phyloP scores from a whole-genome alignment of 2,888 invertebrate species.

The Lycophotia porphyrea region DNA sequence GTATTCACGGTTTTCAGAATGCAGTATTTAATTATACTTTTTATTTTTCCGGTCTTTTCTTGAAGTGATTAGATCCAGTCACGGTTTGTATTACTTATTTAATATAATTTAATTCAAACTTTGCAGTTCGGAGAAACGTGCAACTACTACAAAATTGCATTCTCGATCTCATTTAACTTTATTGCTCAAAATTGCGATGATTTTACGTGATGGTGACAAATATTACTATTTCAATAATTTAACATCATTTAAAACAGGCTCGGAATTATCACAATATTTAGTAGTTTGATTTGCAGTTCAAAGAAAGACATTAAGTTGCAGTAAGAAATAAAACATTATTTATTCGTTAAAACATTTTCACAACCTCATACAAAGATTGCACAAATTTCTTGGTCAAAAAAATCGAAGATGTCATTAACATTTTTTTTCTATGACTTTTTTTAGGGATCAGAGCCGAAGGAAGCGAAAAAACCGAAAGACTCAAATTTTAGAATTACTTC shows the following conservation, averaged over 20 bases:
- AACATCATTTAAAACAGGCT: no score
- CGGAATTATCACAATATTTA: not conserved
- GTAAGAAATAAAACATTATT: not conserved
- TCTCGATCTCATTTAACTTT: slow-evolving; percentile 26
- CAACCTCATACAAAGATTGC: not conserved
- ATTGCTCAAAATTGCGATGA: slow-evolving; percentile 14
- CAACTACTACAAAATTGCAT: slow-evolving; percentile 9
- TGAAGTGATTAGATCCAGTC: slow-evolving; percentile 36
- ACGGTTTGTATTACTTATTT: slow-evolving; percentile 29
- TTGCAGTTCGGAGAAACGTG: not conserved
- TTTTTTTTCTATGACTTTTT: not conserved
- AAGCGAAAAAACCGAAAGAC: not conserved
- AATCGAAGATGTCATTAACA: not conserved
- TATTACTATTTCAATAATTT: slow-evolving; percentile 23
- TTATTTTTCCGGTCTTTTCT: slow-evolving; percentile 18
- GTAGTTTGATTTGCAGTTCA: slow-evolving; percentile 19
- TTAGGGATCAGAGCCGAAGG: not conserved
- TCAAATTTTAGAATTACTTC: not conserved
- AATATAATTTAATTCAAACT: slow-evolving; percentile 30
- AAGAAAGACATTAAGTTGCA: not conserved
- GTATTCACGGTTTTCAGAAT: slow-evolving; percentile 36
- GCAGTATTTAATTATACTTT: slow-evolving; percentile 8
- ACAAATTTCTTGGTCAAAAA: not conserved
- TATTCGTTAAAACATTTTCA: not conserved
- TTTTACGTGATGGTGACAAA: not conserved